Evolutionary conservation across 2,888 invertebrate genomes (phyloP).

Genomic region (Cordilura impudica): DNA sequence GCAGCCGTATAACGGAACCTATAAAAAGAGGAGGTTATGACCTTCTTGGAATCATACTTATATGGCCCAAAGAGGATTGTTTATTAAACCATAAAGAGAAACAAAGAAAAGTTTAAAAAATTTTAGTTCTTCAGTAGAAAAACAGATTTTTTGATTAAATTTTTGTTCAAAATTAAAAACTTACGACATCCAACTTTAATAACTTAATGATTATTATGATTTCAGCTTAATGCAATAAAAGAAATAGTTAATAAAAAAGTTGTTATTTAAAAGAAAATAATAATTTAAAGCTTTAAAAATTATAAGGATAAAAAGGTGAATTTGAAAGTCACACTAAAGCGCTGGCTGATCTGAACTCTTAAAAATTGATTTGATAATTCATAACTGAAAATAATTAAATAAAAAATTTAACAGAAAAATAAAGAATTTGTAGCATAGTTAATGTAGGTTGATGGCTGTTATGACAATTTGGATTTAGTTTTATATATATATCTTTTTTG

Average conservation of each 20-base stretch:
- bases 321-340: background rate
- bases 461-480: constrained; percentile 47
- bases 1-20: too few relatives aligned
- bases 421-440: constrained; percentile 58
- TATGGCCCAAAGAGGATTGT: too few relatives aligned
- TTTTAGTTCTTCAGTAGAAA: too few relatives aligned
- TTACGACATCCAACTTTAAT: too few relatives aligned
- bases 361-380: background rate
- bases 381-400: background rate
- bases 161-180: too few relatives aligned
- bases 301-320: background rate
- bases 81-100: too few relatives aligned
- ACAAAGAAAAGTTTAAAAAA: too few relatives aligned
- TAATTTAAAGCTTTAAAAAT: background rate
- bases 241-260: background rate
- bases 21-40: too few relatives aligned
- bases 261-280: background rate
- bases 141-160: too few relatives aligned
- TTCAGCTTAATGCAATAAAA: background rate
- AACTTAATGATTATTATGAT: background rate
- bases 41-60: too few relatives aligned
- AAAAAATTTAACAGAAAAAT: constrained; percentile 7
- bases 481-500: background rate
- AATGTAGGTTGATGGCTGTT: constrained; percentile 59
- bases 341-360: background rate